Evolutionary conservation across 2,888 invertebrate genomes (phyloP), one percentile per base, ranked within the genome.

Genomic region (Acrocera orbiculus): DNA sequence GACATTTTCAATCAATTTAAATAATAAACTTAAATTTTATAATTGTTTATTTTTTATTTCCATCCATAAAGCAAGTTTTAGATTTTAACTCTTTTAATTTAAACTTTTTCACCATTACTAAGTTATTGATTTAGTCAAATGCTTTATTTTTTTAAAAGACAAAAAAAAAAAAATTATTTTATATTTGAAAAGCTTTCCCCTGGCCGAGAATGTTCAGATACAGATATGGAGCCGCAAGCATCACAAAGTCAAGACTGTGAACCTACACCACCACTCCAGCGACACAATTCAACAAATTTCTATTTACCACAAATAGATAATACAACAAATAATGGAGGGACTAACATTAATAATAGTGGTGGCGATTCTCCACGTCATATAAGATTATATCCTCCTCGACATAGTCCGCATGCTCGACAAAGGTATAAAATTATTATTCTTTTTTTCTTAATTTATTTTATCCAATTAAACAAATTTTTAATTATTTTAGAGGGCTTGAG

Each of bases 161-260:
- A n/a, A n/a, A n/a, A n/a, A n/a, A n/a, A n/a, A n/a, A n/a, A n/a
- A n/a, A n/a, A n/a, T n/a, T n/a, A n/a, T n/a, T n/a, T n/a, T n/a
- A n/a, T n/a, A n/a, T 38, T 30, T 32, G 32, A 38, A 35, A 44
- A 85, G 83, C 66, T 85, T 50, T 85, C 85, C 8, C 85, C 83
- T 26, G 82, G 85, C 13, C 71, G 83, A 37, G 81, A 81, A 51
- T 77, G 73, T 41, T 74, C 75, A 25, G 86, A 87, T 54, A 73
- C 82, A 45, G 86, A 87, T 49, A 70, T 78, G 70, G 86, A 85
- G 44, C 82, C 83, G n/a, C 79, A 78, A 19, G 86, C 85, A 30
- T 85, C 85, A 31, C 87, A 87, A 63, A 83, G 83, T 32, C 80
- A 83, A 47, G 89, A 89, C 67, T 89, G 87, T 62, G 87, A 89